Evolutionary conservation across 2,797 vertebrate genomes (phyloP).

Genomic region (Cirrhinus molitorella): DNA sequence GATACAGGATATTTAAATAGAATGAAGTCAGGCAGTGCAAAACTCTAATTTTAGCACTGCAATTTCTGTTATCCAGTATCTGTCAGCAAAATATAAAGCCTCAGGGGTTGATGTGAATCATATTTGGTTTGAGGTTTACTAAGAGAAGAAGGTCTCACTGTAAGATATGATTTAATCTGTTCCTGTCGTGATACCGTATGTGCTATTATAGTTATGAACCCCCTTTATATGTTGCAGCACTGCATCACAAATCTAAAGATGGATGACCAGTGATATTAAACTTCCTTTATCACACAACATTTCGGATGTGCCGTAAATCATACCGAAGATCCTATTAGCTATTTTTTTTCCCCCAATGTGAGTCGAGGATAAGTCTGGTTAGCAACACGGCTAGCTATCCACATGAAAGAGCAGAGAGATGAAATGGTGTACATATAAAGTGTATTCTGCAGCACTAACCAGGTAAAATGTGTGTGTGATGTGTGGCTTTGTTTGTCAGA

Average conservation of each 20-base stretch:
- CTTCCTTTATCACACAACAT: slow-evolving; percentile 49
- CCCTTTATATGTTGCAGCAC: slow-evolving; percentile 33
- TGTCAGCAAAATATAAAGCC: slow-evolving; percentile 28
- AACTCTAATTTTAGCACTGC: neutral
- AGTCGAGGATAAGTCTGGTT: slow-evolving; percentile 39
- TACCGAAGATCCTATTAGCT: slow-evolving; percentile 47
- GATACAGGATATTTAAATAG: slow-evolving; percentile 19
- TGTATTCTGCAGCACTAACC: slow-evolving; percentile 29
- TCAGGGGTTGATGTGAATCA: neutral
- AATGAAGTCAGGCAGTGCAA: slow-evolving; percentile 8
- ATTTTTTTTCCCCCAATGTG: slow-evolving; percentile 47
- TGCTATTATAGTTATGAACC: slow-evolving; percentile 1
- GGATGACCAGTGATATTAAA: slow-evolving; percentile 60
- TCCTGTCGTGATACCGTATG: neutral
- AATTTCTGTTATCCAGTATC: slow-evolving; percentile 22
- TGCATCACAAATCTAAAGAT: slow-evolving; percentile 44
- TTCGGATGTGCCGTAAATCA: slow-evolving; percentile 44
- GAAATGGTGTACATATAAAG: slow-evolving; percentile 28
- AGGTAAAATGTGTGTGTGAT: slow-evolving; percentile 53
- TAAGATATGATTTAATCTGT: slow-evolving; percentile 10
- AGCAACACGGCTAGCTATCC: slow-evolving; percentile 3
- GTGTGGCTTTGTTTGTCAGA: slow-evolving; percentile 15
- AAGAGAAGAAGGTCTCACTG: neutral
- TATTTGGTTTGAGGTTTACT: slow-evolving; percentile 5
- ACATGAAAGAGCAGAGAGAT: slow-evolving; percentile 47